These are phyloP conservation scores for Leptinotarsa juncta DNA, from an alignment of 2,888 invertebrate genomes.

Conservation along the genomic window DNA sequence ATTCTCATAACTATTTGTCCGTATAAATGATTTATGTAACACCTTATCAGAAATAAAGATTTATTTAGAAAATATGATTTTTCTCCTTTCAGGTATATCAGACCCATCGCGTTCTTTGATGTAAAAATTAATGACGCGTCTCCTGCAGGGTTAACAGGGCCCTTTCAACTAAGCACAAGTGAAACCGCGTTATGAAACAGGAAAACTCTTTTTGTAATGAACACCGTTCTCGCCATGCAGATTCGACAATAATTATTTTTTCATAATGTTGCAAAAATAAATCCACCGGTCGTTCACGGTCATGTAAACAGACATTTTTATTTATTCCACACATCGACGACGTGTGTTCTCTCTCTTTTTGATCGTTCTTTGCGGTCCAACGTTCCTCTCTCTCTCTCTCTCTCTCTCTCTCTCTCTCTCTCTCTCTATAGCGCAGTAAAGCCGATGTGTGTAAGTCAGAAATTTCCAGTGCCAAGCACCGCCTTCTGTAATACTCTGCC, in stretches of 20 bases:
- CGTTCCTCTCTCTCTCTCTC: not conserved
- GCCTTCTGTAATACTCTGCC: not conserved
- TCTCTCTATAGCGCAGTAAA: not conserved
- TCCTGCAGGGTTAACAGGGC: not conserved
- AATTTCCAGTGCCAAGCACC: conserved; percentile 3
- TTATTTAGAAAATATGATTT: no score
- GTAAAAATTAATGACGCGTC: no score
- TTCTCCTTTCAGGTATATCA: no score
- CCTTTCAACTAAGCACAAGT: not conserved
- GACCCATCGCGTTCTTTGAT: no score
- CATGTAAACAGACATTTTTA: not conserved
- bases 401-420: not conserved
- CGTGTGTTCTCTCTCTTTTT: not conserved
- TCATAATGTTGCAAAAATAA: conserved; percentile 8
- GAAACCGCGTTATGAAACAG: not conserved
- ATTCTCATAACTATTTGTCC: no score
- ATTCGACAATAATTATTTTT: not conserved
- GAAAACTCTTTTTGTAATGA: not conserved
- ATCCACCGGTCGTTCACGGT: not conserved
- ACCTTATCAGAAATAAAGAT: no score
- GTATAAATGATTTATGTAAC: no score
- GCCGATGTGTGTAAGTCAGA: not conserved
- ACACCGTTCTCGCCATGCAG: not conserved
- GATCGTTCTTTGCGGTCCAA: not conserved
- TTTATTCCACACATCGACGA: not conserved